A percentile compares a stretch with the other conserved stretches of the same genome.
phyloP scores from a whole-genome alignment of 2,888 invertebrate genomes.

The Metopia argyrocephala region DNA sequence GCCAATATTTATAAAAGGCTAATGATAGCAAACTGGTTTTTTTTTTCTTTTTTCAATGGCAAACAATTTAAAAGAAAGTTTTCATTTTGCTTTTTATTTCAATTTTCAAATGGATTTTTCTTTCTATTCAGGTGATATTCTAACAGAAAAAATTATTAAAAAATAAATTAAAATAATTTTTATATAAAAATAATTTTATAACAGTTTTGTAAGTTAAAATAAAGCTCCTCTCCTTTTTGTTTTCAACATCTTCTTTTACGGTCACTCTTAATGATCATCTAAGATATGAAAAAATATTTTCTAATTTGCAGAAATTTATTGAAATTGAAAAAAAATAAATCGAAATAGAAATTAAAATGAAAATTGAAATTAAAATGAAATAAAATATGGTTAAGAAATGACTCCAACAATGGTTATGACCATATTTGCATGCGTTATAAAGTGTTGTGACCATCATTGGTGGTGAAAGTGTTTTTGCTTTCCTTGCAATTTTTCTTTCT shows the following conservation, averaged over 20 bases:
- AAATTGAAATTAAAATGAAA: slow-evolving; percentile 12
- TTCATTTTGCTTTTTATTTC: slow-evolving; percentile 29
- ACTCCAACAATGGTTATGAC: slow-evolving; percentile 9
- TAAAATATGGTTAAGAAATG: background rate
- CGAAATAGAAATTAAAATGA: background rate
- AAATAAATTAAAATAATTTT: too few relatives aligned
- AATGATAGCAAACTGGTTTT: slow-evolving; percentile 57
- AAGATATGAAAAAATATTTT: too few relatives aligned
- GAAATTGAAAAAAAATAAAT: slow-evolving; percentile 23
- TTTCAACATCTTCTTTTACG: too few relatives aligned
- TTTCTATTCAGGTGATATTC: background rate
- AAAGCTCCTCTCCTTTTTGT: too few relatives aligned
- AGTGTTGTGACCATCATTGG: slow-evolving; percentile 68
- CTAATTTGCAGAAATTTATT: too few relatives aligned
- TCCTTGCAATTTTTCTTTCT: slow-evolving; percentile 49
- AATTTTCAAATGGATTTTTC: slow-evolving; percentile 23
- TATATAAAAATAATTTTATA: too few relatives aligned
- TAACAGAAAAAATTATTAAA: background rate
- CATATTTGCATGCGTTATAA: slow-evolving; percentile 23
- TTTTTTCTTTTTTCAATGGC: background rate
- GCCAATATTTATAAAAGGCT: slow-evolving; percentile 35
- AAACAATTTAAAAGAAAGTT: slow-evolving; percentile 48
- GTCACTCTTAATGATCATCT: too few relatives aligned
- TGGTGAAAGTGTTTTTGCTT: slow-evolving; percentile 71
- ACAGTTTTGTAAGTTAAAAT: too few relatives aligned